Evolutionary conservation across 2,797 vertebrate genomes (phyloP).

Genomic region (Eulemur rubriventer): DNA sequence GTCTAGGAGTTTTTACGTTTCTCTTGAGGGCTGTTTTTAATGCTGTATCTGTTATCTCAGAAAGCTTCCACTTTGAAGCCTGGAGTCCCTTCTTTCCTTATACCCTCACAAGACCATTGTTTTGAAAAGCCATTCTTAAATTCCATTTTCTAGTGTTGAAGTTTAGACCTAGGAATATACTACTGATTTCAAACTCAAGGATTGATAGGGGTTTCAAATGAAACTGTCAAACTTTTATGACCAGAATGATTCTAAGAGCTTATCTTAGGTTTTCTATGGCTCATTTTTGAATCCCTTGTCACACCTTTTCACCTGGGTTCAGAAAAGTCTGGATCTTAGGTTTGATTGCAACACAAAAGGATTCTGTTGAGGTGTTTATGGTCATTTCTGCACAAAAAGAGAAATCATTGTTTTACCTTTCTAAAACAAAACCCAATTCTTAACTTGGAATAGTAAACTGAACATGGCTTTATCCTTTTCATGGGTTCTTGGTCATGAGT

Average conservation of each 20-base stretch:
- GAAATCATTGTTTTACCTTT: not conserved
- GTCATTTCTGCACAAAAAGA: not conserved
- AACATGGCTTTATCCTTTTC: not conserved
- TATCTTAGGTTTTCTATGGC: not conserved
- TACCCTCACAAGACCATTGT: conserved; percentile 6
- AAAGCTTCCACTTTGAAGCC: not conserved
- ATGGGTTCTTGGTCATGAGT: not conserved
- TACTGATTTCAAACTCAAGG: not conserved
- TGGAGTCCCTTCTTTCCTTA: not conserved
- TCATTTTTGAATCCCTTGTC: not conserved
- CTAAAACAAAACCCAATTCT: conserved; percentile 9
- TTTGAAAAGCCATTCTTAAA: not conserved
- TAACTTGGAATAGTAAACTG: not conserved
- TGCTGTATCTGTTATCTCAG: not conserved
- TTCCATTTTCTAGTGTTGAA: not conserved
- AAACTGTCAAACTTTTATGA: conserved; percentile 31
- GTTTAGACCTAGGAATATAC: not conserved
- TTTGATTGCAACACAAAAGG: not conserved
- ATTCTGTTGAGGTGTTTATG: not conserved
- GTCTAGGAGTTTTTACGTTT: not conserved
- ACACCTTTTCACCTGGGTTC: not conserved
- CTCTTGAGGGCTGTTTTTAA: not conserved
- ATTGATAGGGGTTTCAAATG: not conserved
- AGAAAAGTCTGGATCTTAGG: not conserved
- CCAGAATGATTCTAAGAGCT: not conserved